Percentiles rank a stretch among this genome's conserved stretches.
phyloP scores from a whole-genome alignment of 2,113 vertebrate genomes.

The Nematolebias whitei region DNA sequence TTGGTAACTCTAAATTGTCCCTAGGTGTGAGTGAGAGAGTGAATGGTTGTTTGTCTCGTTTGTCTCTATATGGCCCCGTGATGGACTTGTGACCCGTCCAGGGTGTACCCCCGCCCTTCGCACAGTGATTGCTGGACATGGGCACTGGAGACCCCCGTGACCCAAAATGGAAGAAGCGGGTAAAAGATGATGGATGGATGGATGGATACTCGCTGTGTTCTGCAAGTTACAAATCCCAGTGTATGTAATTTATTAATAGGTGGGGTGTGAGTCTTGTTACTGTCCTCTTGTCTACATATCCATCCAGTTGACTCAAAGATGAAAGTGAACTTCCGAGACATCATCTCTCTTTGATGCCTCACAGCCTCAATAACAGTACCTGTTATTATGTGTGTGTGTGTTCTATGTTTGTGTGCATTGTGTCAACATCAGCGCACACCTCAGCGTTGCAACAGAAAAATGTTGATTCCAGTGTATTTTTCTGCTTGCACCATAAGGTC shows the following conservation, averaged over 20 bases:
- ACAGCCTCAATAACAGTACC: conserved; percentile 16
- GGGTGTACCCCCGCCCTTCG: too few relatives aligned
- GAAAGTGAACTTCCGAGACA: conserved; percentile 54
- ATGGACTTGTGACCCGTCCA: too few relatives aligned
- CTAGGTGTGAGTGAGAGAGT: too few relatives aligned
- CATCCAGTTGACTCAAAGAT: conserved; percentile 54
- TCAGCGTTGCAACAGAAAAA: conserved; percentile 49
- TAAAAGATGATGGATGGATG: too few relatives aligned
- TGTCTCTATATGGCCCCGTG: too few relatives aligned
- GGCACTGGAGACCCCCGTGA: too few relatives aligned
- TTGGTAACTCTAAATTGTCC: too few relatives aligned
- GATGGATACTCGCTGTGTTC: conserved; percentile 50
- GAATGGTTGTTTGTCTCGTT: too few relatives aligned
- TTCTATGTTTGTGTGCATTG: conserved; percentile 31
- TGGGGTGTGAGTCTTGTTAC: not conserved
- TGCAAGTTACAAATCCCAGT: conserved; percentile 15
- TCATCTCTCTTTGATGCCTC: conserved; percentile 55
- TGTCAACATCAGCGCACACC: conserved; percentile 51
- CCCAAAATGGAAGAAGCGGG: too few relatives aligned
- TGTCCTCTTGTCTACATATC: conserved; percentile 37
- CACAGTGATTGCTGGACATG: too few relatives aligned
- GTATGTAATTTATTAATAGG: not conserved
- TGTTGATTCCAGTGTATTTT: conserved; percentile 58
- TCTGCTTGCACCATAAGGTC: conserved; percentile 64
- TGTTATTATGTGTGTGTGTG: conserved; percentile 31